A percentile compares a stretch with the other conserved stretches of the same genome.
These are phyloP conservation scores for Chaetodon auriga DNA, from an alignment of 2,113 vertebrate species.

Conservation along the genomic window DNA sequence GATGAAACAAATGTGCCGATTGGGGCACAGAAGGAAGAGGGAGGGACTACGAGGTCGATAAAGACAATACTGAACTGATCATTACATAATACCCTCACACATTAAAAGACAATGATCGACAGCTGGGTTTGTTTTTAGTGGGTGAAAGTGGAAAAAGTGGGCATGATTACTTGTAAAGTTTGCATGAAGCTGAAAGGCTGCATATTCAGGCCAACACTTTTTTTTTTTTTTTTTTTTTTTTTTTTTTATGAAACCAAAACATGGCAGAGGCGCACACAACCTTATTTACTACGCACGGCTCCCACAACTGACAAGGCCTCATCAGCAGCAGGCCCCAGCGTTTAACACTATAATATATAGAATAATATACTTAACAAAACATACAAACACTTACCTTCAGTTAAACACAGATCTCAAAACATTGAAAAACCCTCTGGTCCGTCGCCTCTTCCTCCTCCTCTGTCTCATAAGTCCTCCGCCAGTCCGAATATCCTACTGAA, in stretches of 20 bases:
- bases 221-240: not conserved
- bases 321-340: rapidly evolving
- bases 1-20: not conserved
- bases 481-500: conserved; percentile 3
- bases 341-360: too few species aligned
- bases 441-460: conserved; percentile 33
- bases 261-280: not conserved
- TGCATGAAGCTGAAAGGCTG: not conserved
- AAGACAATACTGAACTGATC: not conserved
- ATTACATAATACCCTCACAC: not conserved
- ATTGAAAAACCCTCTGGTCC: conserved; percentile 5
- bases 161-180: not conserved
- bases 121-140: not conserved
- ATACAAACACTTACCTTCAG: conserved; percentile 47
- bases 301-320: not conserved
- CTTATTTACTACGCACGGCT: not conserved
- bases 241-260: conserved; percentile 17
- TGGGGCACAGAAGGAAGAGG: not conserved
- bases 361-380: not conserved
- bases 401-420: conserved; percentile 27
- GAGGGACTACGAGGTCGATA: not conserved
- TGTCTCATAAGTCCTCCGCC: conserved; percentile 8
- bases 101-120: not conserved
- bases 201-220: conserved; percentile 1
- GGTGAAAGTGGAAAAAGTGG: not conserved